Percentiles rank a stretch among this genome's conserved stretches.
phyloP scores from a whole-genome alignment of 2,113 vertebrate genomes.

The Desmodus rotundus region DNA sequence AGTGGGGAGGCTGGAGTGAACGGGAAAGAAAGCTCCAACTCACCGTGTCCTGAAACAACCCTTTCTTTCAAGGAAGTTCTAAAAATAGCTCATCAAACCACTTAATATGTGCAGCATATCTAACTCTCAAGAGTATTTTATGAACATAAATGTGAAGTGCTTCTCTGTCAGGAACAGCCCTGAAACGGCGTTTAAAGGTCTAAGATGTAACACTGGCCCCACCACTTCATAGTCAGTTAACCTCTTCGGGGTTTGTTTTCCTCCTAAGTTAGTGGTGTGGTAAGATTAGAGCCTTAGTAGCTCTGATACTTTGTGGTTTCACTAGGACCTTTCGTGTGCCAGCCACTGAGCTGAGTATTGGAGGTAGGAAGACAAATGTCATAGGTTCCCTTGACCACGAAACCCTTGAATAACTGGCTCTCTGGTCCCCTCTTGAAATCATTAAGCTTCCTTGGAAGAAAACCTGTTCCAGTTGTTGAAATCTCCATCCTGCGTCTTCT shows the following conservation, averaged over 20 bases:
- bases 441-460: background rate
- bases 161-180: background rate
- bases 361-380: background rate
- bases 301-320: background rate
- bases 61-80: constrained; percentile 29
- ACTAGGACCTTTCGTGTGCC: background rate
- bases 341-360: background rate
- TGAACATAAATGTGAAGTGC: background rate
- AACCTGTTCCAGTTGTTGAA: background rate
- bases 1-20: background rate
- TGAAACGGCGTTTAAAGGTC: background rate
- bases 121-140: background rate
- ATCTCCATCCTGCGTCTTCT: background rate
- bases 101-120: background rate
- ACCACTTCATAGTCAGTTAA: background rate
- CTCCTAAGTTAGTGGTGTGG: background rate
- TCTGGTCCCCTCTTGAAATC: background rate
- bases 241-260: background rate
- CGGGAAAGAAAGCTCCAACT: background rate
- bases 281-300: background rate
- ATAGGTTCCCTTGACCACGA: background rate
- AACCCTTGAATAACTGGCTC: background rate
- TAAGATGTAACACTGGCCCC: background rate
- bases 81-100: constrained; percentile 30
- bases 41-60: background rate